These are phyloP conservation scores for Megaceryle torquata DNA, from an alignment of 2,113 vertebrate genomes.

Conservation along the genomic window DNA sequence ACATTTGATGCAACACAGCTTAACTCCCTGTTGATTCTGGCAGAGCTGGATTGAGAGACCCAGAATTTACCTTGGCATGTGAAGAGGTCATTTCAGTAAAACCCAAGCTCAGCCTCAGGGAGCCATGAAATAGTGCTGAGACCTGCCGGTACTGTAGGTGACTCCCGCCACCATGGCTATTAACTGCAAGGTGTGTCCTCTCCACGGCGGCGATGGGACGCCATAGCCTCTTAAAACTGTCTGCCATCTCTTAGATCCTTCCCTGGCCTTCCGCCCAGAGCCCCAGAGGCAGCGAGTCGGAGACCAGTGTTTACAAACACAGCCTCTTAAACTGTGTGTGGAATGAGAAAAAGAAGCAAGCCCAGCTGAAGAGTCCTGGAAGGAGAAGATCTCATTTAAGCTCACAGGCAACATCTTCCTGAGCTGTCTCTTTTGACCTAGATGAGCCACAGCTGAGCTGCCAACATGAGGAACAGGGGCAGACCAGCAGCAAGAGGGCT, in stretches of 20 bases:
- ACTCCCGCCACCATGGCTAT: background rate
- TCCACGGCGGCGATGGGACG: background rate
- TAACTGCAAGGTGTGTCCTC: constrained; percentile 37
- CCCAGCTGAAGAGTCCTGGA: background rate
- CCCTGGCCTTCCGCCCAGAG: constrained; percentile 9
- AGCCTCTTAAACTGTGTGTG: background rate
- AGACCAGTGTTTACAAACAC: constrained; percentile 59
- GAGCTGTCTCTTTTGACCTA: background rate
- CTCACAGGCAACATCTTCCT: background rate
- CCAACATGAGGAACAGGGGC: background rate
- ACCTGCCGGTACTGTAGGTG: constrained; percentile 19
- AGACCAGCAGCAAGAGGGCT: background rate
- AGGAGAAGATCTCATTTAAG: background rate
- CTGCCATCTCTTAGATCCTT: constrained; percentile 41
- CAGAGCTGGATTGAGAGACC: background rate
- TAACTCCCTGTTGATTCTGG: background rate
- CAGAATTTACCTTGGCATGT: constrained; percentile 4
- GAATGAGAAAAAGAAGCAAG: constrained; percentile 33
- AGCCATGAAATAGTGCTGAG: constrained; percentile 11
- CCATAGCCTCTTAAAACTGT: constrained; percentile 56
- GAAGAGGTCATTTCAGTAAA: constrained; percentile 23
- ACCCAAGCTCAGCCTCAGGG: background rate
- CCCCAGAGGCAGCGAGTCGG: background rate
- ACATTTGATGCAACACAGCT: background rate
- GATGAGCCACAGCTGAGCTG: background rate